phyloP scores from a whole-genome alignment of 2,113 vertebrate genomes.

The Polypterus senegalus region DNA sequence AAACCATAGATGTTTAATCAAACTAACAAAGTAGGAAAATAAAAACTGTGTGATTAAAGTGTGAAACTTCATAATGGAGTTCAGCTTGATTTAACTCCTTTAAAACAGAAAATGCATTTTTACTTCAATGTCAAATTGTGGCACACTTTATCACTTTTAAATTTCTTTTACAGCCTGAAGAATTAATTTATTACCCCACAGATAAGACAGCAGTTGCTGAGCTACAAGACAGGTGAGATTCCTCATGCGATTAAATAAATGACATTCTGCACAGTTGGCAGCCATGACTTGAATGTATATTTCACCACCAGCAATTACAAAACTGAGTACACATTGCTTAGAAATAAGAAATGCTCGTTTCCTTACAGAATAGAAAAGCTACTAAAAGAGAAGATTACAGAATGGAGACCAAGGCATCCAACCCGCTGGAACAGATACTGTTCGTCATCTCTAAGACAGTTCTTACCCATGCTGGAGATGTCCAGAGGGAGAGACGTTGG shows the following conservation, averaged over 20 bases:
- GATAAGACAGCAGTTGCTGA: constrained; percentile 68
- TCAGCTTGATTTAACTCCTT: too few relatives aligned
- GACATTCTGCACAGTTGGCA: too few relatives aligned
- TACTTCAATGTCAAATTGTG: too few relatives aligned
- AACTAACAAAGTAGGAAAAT: too few relatives aligned
- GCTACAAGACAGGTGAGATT: constrained; percentile 73
- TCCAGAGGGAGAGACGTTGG: constrained; percentile 63
- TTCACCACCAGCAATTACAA: too few relatives aligned
- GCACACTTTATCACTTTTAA: too few relatives aligned
- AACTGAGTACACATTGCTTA: too few relatives aligned
- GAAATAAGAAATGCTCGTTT: background rate
- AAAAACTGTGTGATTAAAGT: too few relatives aligned
- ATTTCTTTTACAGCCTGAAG: constrained; percentile 58
- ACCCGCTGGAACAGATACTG: constrained; percentile 95
- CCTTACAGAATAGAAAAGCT: constrained; percentile 78
- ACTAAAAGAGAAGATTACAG: constrained; percentile 88
- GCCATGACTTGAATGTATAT: background rate
- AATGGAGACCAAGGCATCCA: constrained; percentile 82
- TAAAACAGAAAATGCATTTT: too few relatives aligned
- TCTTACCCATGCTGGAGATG: constrained; percentile 74
- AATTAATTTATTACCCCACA: constrained; percentile 55
- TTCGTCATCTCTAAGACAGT: constrained; percentile 68
- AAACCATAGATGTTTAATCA: too few relatives aligned
- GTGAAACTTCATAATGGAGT: too few relatives aligned
- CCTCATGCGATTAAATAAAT: too few relatives aligned